Conservation (phyloP, 2,888 invertebrate species). For the Timema podura region DNA sequence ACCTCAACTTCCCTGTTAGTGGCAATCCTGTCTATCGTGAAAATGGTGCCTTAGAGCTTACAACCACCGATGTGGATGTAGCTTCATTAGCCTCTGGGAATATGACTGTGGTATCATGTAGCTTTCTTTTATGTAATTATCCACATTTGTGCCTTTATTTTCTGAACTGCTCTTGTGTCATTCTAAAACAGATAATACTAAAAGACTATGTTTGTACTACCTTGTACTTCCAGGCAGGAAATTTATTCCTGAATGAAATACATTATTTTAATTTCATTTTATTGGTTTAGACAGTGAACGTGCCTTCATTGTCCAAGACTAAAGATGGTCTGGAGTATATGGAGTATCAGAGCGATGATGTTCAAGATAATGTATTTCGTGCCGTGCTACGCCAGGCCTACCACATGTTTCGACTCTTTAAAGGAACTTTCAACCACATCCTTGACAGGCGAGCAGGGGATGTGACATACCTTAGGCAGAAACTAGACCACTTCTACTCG, state of each 20-base stretch:
- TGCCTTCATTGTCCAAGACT: conserved; percentile 65
- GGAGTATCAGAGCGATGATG: conserved; percentile 78
- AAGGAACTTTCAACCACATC: conserved; percentile 69
- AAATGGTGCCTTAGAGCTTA: too few species aligned
- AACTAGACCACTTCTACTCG: conserved; percentile 74
- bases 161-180: conserved; percentile 15
- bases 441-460: conserved; percentile 51
- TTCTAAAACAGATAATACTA: too few species aligned
- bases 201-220: too few species aligned
- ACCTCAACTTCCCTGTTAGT: too few species aligned
- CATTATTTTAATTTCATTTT: too few species aligned
- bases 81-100: too few species aligned
- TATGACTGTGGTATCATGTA: conserved; percentile 2
- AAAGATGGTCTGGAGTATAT: conserved; percentile 64
- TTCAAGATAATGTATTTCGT: conserved; percentile 70
- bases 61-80: too few species aligned
- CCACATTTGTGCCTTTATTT: conserved; percentile 33
- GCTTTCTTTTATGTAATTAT: conserved; percentile 5
- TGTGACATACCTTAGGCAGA: conserved; percentile 58
- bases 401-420: conserved; percentile 79
- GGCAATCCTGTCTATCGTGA: too few species aligned
- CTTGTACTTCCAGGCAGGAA: too few species aligned
- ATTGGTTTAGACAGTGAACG: conserved; percentile 62
- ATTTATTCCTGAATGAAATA: too few species aligned
- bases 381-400: conserved; percentile 72